Evolutionary conservation across 2,797 vertebrate genomes (phyloP), one percentile per base, ranked within the genome.

Genomic region (Thamnophis elegans): DNA sequence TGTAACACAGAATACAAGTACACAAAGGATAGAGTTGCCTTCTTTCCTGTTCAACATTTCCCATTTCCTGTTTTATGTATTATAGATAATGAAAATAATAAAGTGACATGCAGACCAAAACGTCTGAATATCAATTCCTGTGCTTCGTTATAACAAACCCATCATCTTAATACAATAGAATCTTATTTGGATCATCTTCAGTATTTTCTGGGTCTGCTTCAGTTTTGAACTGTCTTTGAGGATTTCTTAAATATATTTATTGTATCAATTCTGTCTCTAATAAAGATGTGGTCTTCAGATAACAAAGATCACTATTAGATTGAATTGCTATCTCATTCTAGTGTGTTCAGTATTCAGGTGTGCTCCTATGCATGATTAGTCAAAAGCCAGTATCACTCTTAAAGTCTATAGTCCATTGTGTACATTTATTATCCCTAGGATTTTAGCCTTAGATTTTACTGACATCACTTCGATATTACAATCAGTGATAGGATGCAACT

Each of bases 171-270:
- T 88, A 36, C 8, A 60, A 26, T 25, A 82, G 73, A 25, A 82
- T 25, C 73, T 82, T 82, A 47, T 47, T 20, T 25, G 20, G 42
- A 10, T 22, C 85, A 62, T 18, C 20, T 90, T 22, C 55, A 90
- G 16, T n/a, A 60, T 51, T 85, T 32, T 54, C 32, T 56, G 11
- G 32, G 10, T 73, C 51, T 36, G 18, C 20, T 42, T 65, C 62
- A 91, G 13, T 86, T 32, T 25, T 62, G 78, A 60, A 60, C 3
- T 25, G 13, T 51, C 47, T n/a, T 59, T 85, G 78, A 85, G 12
- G 42, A 91, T 89, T 89, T 89, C n/a, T 53, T 89, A 68, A 65
- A 91, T 62, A 60, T 32, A 28, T 53, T 91, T 85, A 86, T 60
- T 58, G 18, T 85, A 14, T 18, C 47, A 86, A 32, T 47, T n/a